Conservation (phyloP, 1,140 invertebrate genomes). For the Hylaeus volcanicus region DNA sequence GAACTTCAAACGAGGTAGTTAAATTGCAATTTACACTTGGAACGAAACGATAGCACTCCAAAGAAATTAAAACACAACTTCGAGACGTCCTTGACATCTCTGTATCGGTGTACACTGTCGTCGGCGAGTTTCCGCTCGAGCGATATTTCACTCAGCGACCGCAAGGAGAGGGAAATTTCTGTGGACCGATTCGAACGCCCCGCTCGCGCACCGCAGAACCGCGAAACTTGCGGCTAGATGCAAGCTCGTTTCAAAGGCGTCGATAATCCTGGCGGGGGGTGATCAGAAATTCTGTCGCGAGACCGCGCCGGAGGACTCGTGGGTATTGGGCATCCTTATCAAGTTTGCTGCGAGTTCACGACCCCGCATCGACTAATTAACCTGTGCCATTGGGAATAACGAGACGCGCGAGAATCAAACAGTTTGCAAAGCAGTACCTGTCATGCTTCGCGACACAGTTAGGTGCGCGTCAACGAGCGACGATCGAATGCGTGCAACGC, state of each 20-base stretch:
- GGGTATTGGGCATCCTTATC: slow-evolving; percentile 29
- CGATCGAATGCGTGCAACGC: too few relatives aligned
- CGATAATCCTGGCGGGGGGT: slow-evolving; percentile 44
- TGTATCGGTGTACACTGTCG: too few relatives aligned
- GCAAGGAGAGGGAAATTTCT: slow-evolving; percentile 8
- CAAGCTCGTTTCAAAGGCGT: slow-evolving; percentile 42
- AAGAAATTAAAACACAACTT: not conserved
- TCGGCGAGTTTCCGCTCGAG: not conserved
- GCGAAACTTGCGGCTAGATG: slow-evolving; percentile 3
- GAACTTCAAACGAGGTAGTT: too few relatives aligned
- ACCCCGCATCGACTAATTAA: slow-evolving; percentile 9
- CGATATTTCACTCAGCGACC: slow-evolving; percentile 21
- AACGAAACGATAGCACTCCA: too few relatives aligned
- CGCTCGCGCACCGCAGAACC: slow-evolving; percentile 5
- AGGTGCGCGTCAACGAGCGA: too few relatives aligned
- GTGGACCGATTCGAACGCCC: not conserved
- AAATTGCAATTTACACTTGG: too few relatives aligned
- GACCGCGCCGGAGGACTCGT: not conserved
- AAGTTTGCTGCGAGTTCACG: slow-evolving; percentile 25
- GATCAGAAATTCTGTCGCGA: slow-evolving; percentile 55
- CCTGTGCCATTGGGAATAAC: slow-evolving; percentile 20
- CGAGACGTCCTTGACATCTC: not conserved
- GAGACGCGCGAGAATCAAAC: not conserved
- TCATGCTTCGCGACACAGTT: too few relatives aligned
- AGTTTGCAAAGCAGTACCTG: too few relatives aligned